Base-by-base conservation (phyloP, 64 coral and sea anemone species). In the Pocillopora verrucosa region DNA sequence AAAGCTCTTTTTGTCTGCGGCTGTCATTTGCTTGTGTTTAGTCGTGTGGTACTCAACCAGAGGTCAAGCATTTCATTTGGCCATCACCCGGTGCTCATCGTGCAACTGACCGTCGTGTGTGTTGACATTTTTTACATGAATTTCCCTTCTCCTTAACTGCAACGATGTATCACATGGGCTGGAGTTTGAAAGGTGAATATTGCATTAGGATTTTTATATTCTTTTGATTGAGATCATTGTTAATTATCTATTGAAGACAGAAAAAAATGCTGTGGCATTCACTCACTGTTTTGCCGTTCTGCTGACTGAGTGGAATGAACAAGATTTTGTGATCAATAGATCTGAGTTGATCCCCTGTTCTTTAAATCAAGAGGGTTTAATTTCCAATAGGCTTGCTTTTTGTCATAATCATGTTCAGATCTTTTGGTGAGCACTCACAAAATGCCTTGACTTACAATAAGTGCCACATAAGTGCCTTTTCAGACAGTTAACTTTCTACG, bases 41-140 rank as follows among this genome's bases (percentile, higher is more conserved):
- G 82, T 72, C 38, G 36, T 41, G 64, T 41, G 82, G 64, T 58
- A 57, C 82, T 85, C 65, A 65, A 85, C 36, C 64, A 36, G 82
- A 22, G 82, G 82, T 85, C 82, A 85, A 85, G 82, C 82, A 85
- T 85, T 85, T 65, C 67, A 72, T 85, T 57, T 24, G 14, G 82
- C 22, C 82, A 65, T 70, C 82, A 85, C 16, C 69, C 82, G 36
- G 82, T 85, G 45, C 20, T 70, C 67, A 24, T n/a, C 67, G 67
- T 11, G 20, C 9, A 70, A 70, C 22, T 11, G 20, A n/a, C 67
- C 10, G 10, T 15, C 65, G 30, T 85, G 17, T 22, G 17, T 56
- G 13, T 70, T 36, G 20, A 59, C 62, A 81, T 57, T 67, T 85
- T 63, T 13, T 63, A 11, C 79, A 81, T 81, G 79, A 62, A 63